A percentile compares a stretch with the other conserved stretches of the same genome.
phyloP scores from a whole-genome alignment of 2,113 vertebrate species.

The Chaetorhynchus papuensis region DNA sequence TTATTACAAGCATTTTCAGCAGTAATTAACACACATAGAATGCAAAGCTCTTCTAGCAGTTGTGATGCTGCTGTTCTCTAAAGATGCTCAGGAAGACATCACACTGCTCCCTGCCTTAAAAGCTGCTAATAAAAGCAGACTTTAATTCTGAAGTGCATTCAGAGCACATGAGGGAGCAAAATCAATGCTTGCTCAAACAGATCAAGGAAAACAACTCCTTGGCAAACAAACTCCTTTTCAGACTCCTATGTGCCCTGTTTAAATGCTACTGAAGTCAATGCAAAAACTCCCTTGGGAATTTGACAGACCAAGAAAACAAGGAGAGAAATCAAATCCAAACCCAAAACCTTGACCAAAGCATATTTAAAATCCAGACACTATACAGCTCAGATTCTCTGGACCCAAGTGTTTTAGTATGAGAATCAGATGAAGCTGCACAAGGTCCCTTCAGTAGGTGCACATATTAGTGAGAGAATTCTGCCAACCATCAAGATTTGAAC shows the following conservation, averaged over 20 bases:
- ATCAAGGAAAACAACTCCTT: neutral
- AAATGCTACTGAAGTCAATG: neutral
- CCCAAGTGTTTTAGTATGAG: neutral
- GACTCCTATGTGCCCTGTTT: neutral
- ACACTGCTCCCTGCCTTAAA: neutral
- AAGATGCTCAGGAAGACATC: neutral
- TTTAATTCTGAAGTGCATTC: neutral
- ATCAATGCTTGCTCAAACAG: neutral
- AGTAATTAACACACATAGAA: neutral
- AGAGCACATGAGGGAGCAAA: neutral
- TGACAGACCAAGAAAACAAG: neutral
- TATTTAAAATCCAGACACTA: neutral
- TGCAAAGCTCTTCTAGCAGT: neutral
- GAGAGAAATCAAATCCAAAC: neutral
- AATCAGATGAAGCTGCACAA: neutral
- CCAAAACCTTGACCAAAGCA: neutral
- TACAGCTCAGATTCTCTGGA: neutral
- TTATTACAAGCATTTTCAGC: neutral
- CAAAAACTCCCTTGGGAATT: neutral
- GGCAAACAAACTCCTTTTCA: neutral
- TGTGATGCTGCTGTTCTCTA: neutral
- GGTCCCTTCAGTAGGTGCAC: neutral
- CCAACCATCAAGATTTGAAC: neutral
- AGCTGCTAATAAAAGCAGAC: conserved; percentile 2
- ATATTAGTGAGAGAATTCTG: neutral